Evolutionary conservation across 1,140 invertebrate species (phyloP), one percentile per base, ranked within the genome.

Genomic region (Sarcophaga peregrina): DNA sequence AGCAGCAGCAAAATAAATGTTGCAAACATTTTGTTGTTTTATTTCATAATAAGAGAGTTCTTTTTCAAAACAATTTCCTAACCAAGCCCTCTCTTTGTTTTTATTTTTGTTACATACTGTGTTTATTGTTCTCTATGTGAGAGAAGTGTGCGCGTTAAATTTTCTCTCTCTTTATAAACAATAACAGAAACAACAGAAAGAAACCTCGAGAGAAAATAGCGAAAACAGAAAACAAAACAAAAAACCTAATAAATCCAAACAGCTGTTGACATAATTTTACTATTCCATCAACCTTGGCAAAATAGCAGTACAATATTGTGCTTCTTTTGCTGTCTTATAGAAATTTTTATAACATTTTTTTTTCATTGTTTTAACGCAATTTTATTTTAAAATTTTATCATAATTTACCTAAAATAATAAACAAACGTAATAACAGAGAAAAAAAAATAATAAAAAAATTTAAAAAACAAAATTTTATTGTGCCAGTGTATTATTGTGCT

Each of bases 201-300:
- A 20, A 20, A 68, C 25, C 25, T 37, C 25, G 25, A 37, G 25
- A 37, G 25, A 37, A 37, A 37, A 37, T 4, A 2, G 20, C 62
- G 62, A 20, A 68, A 7, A 25, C 25, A 78, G 75, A 78, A 78
- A 78, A 78, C 75, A 78, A 52, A 50, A 76, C 74, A 76, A 75
- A 75, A 46, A 46, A 17, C 73, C 10, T 20, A 68, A 68, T 17
- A 68, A 8, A 25, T n/a, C n/a, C n/a, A 78, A 78, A 78, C 75
- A 78, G 75, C 75, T 78, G 75, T 78, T 78, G 75, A 78, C 75
- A 78, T 78, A 78, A 78, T 78, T 78, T 78, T 78, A 20, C 46
- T 78, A 52, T 47, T 78, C 75, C 75, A 78, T 45, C 75, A 78
- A 78, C 75, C 75, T 78, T 78, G 75, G 75, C 75, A 45, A 78